phyloP scores from a whole-genome alignment of 2,888 invertebrate genomes.

The Phortica magna region DNA sequence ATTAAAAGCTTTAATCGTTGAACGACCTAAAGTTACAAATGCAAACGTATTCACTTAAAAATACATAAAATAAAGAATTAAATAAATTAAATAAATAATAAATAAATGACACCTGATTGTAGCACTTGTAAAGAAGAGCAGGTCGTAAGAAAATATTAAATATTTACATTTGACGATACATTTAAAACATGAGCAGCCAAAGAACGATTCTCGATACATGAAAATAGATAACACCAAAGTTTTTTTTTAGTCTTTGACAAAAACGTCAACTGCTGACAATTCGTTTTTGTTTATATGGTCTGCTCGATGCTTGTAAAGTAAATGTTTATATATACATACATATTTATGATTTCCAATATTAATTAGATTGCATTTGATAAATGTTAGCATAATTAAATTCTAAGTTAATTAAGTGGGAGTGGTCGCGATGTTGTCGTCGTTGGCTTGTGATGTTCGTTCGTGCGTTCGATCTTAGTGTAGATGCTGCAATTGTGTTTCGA shows the following conservation, averaged over 20 bases:
- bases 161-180: background rate
- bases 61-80: conserved; percentile 18
- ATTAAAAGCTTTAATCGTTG: conserved; percentile 73
- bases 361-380: conserved; percentile 11
- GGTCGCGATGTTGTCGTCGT: conserved; percentile 12
- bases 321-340: background rate
- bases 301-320: conserved; percentile 19
- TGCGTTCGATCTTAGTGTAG: background rate
- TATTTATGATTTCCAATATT: conserved; percentile 8
- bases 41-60: conserved; percentile 21
- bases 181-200: background rate
- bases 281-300: background rate
- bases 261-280: background rate
- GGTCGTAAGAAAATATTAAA: background rate
- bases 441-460: background rate
- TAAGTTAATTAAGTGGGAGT: conserved; percentile 1
- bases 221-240: no score
- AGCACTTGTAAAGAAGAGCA: background rate
- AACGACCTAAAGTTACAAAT: conserved; percentile 65
- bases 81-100: background rate
- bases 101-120: background rate
- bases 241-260: background rate
- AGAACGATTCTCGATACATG: background rate
- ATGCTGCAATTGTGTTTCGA: conserved; percentile 6
- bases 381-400: conserved; percentile 4